Conservation (phyloP, 2,113 vertebrate species). For the Cephalopterus ornatus region DNA sequence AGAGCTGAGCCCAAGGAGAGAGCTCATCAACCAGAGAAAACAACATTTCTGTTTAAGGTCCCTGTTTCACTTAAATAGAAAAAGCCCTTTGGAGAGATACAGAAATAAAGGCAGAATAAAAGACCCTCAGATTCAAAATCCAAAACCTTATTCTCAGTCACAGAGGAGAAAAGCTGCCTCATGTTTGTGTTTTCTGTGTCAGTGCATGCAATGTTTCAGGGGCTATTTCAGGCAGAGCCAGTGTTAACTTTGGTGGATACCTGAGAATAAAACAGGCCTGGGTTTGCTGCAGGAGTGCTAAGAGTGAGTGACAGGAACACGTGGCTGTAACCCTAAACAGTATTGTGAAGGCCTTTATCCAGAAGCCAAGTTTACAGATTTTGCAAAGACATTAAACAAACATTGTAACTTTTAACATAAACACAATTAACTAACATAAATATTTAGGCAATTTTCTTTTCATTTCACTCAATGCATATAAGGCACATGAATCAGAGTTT, state of each 20-base stretch:
- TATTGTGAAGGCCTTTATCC: constrained; percentile 67
- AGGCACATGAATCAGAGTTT: constrained; percentile 39
- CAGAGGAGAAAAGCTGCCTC: not conserved
- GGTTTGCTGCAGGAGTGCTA: not conserved
- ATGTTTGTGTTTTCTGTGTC: not conserved
- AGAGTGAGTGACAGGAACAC: constrained; percentile 19
- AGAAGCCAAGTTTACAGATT: constrained; percentile 80
- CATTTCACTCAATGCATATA: constrained; percentile 50
- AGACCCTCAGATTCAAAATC: not conserved
- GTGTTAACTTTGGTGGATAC: not conserved
- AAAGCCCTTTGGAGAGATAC: not conserved
- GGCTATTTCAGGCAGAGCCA: not conserved
- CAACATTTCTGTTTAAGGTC: not conserved
- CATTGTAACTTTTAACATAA: constrained; percentile 76
- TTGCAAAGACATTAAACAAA: constrained; percentile 78
- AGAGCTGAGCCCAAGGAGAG: not conserved
- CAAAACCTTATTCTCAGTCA: not conserved
- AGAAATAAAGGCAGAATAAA: not conserved
- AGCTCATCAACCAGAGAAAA: not conserved
- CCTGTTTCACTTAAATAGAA: not conserved
- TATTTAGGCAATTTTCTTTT: constrained; percentile 75
- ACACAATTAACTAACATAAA: constrained; percentile 78
- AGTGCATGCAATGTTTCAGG: not conserved
- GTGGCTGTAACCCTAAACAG: constrained; percentile 32
- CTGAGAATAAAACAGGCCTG: not conserved